Percentiles rank a stretch among this genome's conserved stretches.
Conservation (phyloP, 2,797 vertebrate genomes). For the Momotus momota region DNA sequence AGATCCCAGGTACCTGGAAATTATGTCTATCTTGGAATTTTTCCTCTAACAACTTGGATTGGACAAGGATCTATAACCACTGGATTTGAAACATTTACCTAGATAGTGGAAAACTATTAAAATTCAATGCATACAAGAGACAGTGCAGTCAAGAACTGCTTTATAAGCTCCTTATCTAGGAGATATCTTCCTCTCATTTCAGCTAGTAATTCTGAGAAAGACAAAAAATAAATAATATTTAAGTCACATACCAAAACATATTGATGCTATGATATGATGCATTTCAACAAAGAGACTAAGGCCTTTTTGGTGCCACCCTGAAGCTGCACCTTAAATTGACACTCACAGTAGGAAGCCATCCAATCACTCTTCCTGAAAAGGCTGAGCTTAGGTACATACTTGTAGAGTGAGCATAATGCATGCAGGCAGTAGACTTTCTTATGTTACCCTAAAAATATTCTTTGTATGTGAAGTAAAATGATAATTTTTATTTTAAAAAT, state of each 20-base stretch:
- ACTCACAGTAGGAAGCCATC: background rate
- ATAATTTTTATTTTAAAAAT: background rate
- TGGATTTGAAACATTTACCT: background rate
- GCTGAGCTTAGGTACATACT: background rate
- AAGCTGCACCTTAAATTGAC: background rate
- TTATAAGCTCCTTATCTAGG: background rate
- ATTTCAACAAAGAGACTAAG: background rate
- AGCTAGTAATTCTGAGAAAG: background rate
- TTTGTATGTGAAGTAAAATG: background rate
- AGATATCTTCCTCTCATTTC: background rate
- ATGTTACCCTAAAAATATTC: background rate
- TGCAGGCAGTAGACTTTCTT: background rate
- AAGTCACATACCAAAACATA: background rate
- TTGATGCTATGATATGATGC: background rate
- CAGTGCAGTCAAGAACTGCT: background rate
- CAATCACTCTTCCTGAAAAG: background rate
- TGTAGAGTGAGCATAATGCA: background rate
- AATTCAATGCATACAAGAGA: background rate
- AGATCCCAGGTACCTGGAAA: background rate
- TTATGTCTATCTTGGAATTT: background rate
- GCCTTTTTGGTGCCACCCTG: background rate
- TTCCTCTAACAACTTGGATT: background rate
- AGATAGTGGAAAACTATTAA: background rate
- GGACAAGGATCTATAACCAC: background rate
- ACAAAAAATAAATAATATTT: background rate